A percentile compares a stretch with the other conserved stretches of the same genome.
Conservation (phyloP, 1,140 invertebrate species). For the Melipona quadrifasciata region DNA sequence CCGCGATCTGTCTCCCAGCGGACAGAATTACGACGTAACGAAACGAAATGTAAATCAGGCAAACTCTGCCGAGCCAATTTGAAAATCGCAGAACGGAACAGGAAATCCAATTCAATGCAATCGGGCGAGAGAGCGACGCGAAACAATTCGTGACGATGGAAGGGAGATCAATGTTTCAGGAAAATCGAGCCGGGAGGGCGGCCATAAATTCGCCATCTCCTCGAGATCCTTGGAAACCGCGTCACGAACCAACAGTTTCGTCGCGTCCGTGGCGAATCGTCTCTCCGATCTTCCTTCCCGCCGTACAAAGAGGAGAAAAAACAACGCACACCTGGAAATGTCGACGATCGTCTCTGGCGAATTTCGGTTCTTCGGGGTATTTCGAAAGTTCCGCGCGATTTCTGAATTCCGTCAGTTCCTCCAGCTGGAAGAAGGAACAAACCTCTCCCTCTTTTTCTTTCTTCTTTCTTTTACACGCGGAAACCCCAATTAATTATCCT, state of each 20-base stretch:
- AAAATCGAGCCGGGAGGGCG: conserved; percentile 14
- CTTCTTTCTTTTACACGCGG: too few relatives aligned
- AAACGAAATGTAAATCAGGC: neutral
- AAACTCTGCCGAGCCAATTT: conserved; percentile 6
- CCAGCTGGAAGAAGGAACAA: too few relatives aligned
- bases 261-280: conserved; percentile 8
- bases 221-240: conserved; percentile 36
- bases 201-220: conserved; percentile 33
- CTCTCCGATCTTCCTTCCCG: neutral
- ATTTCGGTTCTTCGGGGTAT: neutral
- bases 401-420: too few relatives aligned
- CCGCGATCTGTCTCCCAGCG: neutral
- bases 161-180: conserved; percentile 33
- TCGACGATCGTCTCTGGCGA: conserved; percentile 34
- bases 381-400: too few relatives aligned
- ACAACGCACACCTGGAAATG: neutral
- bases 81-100: neutral
- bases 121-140: conserved; percentile 5
- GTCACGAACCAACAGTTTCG: conserved; percentile 48
- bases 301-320: too few relatives aligned
- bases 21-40: neutral
- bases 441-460: too few relatives aligned
- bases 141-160: conserved; percentile 17
- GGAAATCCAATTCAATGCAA: conserved; percentile 19
- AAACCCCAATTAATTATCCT: neutral